These are phyloP conservation scores for Nemoura dubitans DNA, from an alignment of 2,888 invertebrate species.

Conservation along the genomic window DNA sequence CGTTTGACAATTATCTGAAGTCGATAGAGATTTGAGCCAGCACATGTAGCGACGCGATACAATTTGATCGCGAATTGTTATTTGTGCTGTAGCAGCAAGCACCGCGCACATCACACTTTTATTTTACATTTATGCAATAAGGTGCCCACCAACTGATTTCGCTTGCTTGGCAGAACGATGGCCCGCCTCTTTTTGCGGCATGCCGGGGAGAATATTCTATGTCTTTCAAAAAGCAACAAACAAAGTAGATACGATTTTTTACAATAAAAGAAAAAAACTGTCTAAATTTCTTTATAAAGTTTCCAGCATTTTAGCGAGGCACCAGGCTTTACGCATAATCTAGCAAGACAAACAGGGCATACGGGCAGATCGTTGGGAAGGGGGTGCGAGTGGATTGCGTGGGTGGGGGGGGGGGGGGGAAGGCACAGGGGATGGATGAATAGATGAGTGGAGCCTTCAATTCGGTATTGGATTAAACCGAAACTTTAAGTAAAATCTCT, in stretches of 20 bases:
- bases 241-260: not conserved
- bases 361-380: conserved; percentile 15
- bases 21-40: not conserved
- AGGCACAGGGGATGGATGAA: conserved; percentile 33
- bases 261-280: conserved; percentile 3
- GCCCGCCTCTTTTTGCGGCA: no score
- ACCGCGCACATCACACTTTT: no score
- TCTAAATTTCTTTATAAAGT: conserved; percentile 33
- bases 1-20: not conserved
- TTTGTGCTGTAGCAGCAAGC: no score
- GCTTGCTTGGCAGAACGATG: no score
- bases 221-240: not conserved
- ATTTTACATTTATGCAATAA: no score
- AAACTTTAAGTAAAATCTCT: conserved; percentile 46
- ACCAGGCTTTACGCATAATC: conserved; percentile 46
- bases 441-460: conserved; percentile 45
- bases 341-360: conserved; percentile 47
- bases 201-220: no score
- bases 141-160: no score
- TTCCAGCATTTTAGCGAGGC: conserved; percentile 25
- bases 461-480: conserved; percentile 45
- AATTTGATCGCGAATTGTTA: not conserved
- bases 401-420: not conserved
- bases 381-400: not conserved
- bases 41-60: not conserved